Base-by-base conservation (phyloP, 2,113 vertebrate genomes). In the Sialia sialis region DNA sequence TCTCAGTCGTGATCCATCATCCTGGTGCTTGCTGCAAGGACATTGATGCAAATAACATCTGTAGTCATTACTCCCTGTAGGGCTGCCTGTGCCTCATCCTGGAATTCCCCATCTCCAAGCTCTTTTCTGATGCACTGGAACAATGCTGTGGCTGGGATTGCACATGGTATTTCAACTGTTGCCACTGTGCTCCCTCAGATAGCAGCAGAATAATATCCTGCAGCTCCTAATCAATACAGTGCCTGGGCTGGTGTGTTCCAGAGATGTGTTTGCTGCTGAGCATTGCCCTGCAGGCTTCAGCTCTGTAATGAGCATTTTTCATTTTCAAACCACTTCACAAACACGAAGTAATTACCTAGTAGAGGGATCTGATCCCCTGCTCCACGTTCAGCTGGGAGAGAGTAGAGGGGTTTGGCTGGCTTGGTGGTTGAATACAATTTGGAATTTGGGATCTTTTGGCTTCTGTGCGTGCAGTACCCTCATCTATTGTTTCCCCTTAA, bases 291-390 rank as follows among this genome's bases (percentile, higher is more conserved):
- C 92, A 93, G 96, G 96, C 92, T 92, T 70, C 83, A 90, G 89
- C 60, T 96, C 89, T 87, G 94, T 96, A 97, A 96, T 95, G 83
- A 96, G 94, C 90, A 67, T 92, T 94, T 90, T 66, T 86, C 95
- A 87, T 95, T 95, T 96, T 32, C 90, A 94, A 94, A 86, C 80
- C 92, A 48, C 95, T 90, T 86, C 73, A 52, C 86, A 96, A 96
- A 95, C 92, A 95, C 63, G 20, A 86, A 84, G 83, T 89, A 94
- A 96, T 97, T 96, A 93, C 2, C n/a, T 84, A 75, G 84, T 70
- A n/a, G 64, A 78, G 84, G 89, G 89, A 78, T 89, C 72, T 89
- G 92, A 84, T 96, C 94, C 92, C 90, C 55, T 80, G 94, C 83
- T 93, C 89, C 79, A 6, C 3, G 2, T 66, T 44, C 94, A 90